These are phyloP conservation scores for Latheticus oryzae DNA, from an alignment of 2,888 invertebrate species.

Conservation along the genomic window DNA sequence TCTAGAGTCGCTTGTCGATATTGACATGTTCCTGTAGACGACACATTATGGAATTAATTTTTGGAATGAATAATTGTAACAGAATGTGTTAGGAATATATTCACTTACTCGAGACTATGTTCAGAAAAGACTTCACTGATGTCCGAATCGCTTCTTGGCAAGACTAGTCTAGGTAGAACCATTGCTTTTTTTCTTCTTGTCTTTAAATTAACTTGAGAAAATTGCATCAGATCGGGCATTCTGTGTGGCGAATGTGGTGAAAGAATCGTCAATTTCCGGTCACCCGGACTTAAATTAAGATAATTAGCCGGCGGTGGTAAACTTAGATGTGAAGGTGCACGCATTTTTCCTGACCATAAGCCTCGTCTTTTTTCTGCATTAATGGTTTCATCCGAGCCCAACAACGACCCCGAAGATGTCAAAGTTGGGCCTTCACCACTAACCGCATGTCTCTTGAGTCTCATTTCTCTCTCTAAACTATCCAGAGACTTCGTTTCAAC, in stretches of 20 bases:
- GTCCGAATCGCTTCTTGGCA: slow-evolving; percentile 81
- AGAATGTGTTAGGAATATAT: background rate
- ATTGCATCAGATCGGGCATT: slow-evolving; percentile 74
- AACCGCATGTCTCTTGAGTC: slow-evolving; percentile 70
- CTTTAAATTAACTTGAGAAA: slow-evolving; percentile 68
- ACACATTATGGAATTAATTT: slow-evolving; percentile 1
- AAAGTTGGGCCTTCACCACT: slow-evolving; percentile 72
- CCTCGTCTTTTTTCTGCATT: slow-evolving; percentile 76
- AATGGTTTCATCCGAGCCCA: slow-evolving; percentile 61
- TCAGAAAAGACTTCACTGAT: slow-evolving; percentile 75
- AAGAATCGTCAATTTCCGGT: slow-evolving; percentile 78
- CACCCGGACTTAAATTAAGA: slow-evolving; percentile 67
- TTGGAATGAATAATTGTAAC: background rate
- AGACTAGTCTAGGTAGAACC: slow-evolving; percentile 79
- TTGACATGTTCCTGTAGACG: slow-evolving; percentile 36
- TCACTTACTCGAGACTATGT: slow-evolving; percentile 73
- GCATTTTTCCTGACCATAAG: slow-evolving; percentile 75
- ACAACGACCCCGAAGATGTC: slow-evolving; percentile 47
- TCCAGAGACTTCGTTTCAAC: slow-evolving; percentile 74
- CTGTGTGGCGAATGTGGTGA: slow-evolving; percentile 84
- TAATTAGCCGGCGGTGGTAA: slow-evolving; percentile 75
- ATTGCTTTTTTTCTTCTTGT: slow-evolving; percentile 77
- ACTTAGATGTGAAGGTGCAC: slow-evolving; percentile 76
- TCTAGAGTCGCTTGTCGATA: slow-evolving; percentile 46
- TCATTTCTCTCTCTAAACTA: slow-evolving; percentile 69